Percentiles rank a stretch among this genome's conserved stretches.
Conservation (phyloP, 1,140 invertebrate species). For the Pseudomyrmex gracilis region DNA sequence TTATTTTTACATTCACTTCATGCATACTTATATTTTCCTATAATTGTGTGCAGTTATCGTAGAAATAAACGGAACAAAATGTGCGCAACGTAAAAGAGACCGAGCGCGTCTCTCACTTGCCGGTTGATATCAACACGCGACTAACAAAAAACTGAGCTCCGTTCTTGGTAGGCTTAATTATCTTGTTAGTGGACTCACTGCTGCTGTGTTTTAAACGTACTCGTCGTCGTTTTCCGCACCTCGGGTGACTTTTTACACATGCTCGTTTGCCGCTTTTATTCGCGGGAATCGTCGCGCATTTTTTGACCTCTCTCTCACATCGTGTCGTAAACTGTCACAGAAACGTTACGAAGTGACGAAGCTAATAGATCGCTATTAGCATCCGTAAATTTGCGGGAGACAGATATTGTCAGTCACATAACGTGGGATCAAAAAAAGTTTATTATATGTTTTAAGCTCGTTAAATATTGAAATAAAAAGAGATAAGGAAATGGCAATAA, state of each 20-base stretch:
- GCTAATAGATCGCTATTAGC: slow-evolving; percentile 43
- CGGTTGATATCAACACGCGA: slow-evolving; percentile 80
- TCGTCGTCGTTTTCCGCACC: slow-evolving; percentile 43
- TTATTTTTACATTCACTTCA: not conserved
- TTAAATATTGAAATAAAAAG: no score
- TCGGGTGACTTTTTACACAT: slow-evolving; percentile 41
- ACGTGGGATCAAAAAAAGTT: slow-evolving; percentile 16
- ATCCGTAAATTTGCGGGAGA: slow-evolving; percentile 34
- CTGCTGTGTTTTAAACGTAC: slow-evolving; percentile 52
- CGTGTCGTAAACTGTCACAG: slow-evolving; percentile 21
- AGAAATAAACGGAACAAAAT: slow-evolving; percentile 30
- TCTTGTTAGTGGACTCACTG: slow-evolving; percentile 78
- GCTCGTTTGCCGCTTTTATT: slow-evolving; percentile 36
- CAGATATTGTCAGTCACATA: slow-evolving; percentile 1
- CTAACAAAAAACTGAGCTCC: slow-evolving; percentile 75
- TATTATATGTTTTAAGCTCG: no score
- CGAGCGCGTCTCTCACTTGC: slow-evolving; percentile 34
- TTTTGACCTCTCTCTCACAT: slow-evolving; percentile 48
- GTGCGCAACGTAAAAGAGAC: slow-evolving; percentile 37
- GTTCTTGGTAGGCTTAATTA: slow-evolving; percentile 81
- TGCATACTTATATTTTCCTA: not conserved
- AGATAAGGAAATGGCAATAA: no score
- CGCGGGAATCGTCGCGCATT: slow-evolving; percentile 44
- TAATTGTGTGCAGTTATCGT: slow-evolving; percentile 12
- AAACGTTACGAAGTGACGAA: slow-evolving; percentile 31